Evolutionary conservation across 2,888 invertebrate species (phyloP), one percentile per base, ranked within the genome.

Genomic region (Neoascia interrupta): DNA sequence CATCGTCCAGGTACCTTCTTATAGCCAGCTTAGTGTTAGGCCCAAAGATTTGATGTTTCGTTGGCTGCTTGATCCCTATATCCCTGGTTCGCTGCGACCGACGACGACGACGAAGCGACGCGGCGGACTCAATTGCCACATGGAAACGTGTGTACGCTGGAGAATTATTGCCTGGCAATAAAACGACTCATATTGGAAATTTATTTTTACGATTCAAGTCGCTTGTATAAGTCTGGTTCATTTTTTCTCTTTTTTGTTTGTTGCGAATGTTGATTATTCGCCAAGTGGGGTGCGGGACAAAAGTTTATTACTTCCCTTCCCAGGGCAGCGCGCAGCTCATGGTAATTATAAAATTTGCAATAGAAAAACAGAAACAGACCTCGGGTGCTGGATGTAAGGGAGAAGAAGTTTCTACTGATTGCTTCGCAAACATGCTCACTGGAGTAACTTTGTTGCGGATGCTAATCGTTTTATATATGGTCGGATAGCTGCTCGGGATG

Each of bases 131-230:
- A 28, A 64, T 66, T 81, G 80, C 74, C 80, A 63, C 61, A 72
- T 76, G 72, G 66, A 61, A 56, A 56, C 73, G 43, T 73, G 56
- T 68, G 66, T 58, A 41, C 58, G 54, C 26, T 53, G 8, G 76
- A 82, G 82, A 83, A 82, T 83, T 83, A 83, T 82, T 81, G 82
- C 81, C 63, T 54, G 58, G 75, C 82, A 75, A 82, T 83, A 83
- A 83, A 83, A 82, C 81, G 81, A 82, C 82, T 82, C 72, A 81
- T 82, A 83, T 83, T 82, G 83, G 75, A 83, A 83, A 83, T 82
- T 82, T 82, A 82, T 82, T 82, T 83, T 83, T 82, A 83, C 81
- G 82, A 83, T 82, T 81, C 73, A 68, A 80, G 68, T 74, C 70
- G 47, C 63, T 75, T 68, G 63, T 72, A 53, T 64, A 28, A 21